These are phyloP conservation scores for Polyploca ridens DNA, from an alignment of 2,888 invertebrate species.

Conservation along the genomic window DNA sequence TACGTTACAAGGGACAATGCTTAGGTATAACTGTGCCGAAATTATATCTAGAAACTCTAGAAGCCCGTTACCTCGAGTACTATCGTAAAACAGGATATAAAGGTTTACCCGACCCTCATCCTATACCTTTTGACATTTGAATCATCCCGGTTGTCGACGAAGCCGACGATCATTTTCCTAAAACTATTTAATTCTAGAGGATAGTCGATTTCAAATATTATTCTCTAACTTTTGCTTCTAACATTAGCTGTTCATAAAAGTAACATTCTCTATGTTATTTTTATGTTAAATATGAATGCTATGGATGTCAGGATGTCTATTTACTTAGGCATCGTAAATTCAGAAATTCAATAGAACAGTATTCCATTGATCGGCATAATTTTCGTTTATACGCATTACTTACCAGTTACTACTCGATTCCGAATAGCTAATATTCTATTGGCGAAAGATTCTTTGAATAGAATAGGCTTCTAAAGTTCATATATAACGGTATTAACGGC, in stretches of 20 bases:
- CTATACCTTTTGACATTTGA: neutral
- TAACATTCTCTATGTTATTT: neutral
- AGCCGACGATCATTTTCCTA: neutral
- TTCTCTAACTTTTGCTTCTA: too few relatives aligned
- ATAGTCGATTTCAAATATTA: neutral
- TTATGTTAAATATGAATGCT: too few relatives aligned
- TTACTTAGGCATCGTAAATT: neutral
- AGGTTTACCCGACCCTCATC: neutral
- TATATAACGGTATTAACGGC: constrained; percentile 3
- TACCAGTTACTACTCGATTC: neutral
- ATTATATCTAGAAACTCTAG: neutral
- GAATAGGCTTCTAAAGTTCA: neutral
- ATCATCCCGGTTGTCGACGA: neutral
- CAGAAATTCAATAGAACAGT: neutral
- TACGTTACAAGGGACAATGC: too few relatives aligned
- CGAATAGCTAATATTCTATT: neutral
- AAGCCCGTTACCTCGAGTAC: neutral
- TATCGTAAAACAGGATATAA: neutral
- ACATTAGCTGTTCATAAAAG: neutral
- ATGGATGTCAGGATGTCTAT: too few relatives aligned
- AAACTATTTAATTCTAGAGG: neutral
- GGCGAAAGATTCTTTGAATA: constrained; percentile 14
- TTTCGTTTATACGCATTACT: neutral
- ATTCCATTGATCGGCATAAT: constrained; percentile 4
- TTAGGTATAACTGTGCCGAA: neutral